These are phyloP conservation scores for Stramonita haemastoma DNA, from an alignment of 2,888 invertebrate species.

Conservation along the genomic window DNA sequence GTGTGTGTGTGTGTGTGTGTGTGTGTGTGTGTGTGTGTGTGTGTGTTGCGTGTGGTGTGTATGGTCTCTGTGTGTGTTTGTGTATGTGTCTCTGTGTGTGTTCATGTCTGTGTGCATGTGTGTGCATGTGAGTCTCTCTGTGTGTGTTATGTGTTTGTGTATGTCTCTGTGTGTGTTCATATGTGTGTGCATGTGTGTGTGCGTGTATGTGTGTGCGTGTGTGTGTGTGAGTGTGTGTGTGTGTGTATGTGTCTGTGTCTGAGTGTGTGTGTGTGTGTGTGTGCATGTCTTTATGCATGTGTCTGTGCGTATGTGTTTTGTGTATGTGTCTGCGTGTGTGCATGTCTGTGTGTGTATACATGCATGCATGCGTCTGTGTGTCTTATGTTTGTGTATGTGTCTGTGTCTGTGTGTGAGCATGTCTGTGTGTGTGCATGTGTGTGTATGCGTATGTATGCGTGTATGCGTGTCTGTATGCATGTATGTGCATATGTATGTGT, in stretches of 20 bases:
- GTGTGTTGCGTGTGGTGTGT: neutral
- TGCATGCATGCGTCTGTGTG: constrained; percentile 12
- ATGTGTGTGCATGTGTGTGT: constrained; percentile 23
- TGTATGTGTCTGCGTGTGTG: constrained; percentile 2
- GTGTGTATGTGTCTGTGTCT: constrained; percentile 11
- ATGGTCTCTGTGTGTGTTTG: neutral
- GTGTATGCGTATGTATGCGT: constrained; percentile 22
- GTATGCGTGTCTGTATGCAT: constrained; percentile 13
- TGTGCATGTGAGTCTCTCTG: too few relatives aligned
- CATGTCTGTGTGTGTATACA: neutral
- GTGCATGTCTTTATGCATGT: too few relatives aligned
- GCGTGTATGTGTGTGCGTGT: constrained; percentile 5
- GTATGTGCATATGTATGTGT: constrained; percentile 24
- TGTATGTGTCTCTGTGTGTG: neutral
- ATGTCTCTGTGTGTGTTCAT: neutral
- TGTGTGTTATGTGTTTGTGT: too few relatives aligned
- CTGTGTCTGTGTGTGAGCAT: constrained; percentile 20
- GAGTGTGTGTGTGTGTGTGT: constrained; percentile 12
- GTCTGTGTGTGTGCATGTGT: neutral
- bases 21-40: neutral
- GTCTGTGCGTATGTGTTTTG: constrained; percentile 20
- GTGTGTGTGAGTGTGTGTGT: neutral
- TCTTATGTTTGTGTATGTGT: neutral
- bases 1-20: neutral
- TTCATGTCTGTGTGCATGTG: neutral